These are phyloP conservation scores for Stenolophus ochropezus DNA, from an alignment of 2,888 invertebrate genomes.

Conservation along the genomic window DNA sequence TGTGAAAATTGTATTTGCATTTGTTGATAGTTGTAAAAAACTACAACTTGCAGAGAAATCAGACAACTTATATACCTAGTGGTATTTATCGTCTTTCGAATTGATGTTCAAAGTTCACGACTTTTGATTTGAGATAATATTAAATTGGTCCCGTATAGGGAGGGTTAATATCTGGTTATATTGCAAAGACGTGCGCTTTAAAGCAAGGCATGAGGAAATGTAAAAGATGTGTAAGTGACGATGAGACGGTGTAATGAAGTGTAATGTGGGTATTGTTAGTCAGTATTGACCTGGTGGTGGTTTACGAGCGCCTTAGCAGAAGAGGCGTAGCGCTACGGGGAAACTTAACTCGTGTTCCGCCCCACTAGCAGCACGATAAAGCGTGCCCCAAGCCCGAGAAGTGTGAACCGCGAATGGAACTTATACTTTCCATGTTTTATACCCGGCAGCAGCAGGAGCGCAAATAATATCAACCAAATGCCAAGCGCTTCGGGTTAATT, in stretches of 20 bases:
- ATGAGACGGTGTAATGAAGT: conserved; percentile 28
- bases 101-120: no score
- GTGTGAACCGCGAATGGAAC: conserved; percentile 43
- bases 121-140: no score
- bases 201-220: neutral
- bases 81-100: no score
- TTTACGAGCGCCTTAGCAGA: conserved; percentile 20
- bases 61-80: no score
- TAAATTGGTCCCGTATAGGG: no score
- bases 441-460: conserved; percentile 16
- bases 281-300: conserved; percentile 26
- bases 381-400: conserved; percentile 1
- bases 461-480: conserved; percentile 20
- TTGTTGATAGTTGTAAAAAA: no score
- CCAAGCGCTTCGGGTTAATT: conserved; percentile 40
- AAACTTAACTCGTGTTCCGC: conserved; percentile 44
- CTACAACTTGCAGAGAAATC: no score
- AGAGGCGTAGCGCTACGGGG: conserved; percentile 13
- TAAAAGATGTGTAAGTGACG: neutral
- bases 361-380: conserved; percentile 5
- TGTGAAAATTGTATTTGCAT: no score
- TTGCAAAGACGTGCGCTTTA: no score
- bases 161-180: no score
- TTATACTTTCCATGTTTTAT: conserved; percentile 53
- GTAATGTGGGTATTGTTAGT: conserved; percentile 44